These are phyloP conservation scores for Marcusenius ussheri DNA, from an alignment of 2,113 vertebrate species.

Conservation along the genomic window DNA sequence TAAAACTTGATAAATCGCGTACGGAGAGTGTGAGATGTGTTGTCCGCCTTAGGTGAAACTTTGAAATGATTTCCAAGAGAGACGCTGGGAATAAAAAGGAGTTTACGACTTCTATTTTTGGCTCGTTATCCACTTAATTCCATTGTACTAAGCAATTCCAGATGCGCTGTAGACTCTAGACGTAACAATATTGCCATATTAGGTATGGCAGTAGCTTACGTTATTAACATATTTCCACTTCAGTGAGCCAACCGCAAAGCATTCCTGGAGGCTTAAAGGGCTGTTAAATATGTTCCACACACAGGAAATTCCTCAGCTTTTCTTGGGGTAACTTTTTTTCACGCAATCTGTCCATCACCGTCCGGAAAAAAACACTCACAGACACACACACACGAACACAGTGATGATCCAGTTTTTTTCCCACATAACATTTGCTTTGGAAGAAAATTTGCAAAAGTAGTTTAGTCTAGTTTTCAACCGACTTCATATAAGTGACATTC, in stretches of 20 bases:
- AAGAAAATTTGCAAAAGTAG: constrained; percentile 40
- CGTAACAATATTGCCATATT: constrained; percentile 99
- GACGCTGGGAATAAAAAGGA: constrained; percentile 50
- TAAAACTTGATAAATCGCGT: background rate
- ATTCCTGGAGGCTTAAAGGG: constrained; percentile 93
- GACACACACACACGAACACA: constrained; percentile 48
- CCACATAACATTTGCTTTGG: constrained; percentile 53
- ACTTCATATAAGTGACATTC: constrained; percentile 59
- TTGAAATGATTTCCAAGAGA: constrained; percentile 22
- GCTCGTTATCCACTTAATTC: constrained; percentile 67
- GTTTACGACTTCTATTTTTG: constrained; percentile 70
- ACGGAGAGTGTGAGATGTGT: background rate
- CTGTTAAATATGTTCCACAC: constrained; percentile 93
- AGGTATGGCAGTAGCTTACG: constrained; percentile 96
- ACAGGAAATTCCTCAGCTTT: constrained; percentile 87
- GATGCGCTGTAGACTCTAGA: constrained; percentile 89
- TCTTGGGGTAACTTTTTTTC: constrained; percentile 72
- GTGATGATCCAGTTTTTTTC: constrained; percentile 59
- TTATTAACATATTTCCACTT: constrained; percentile 96
- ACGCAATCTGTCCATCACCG: constrained; percentile 80
- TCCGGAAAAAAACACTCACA: constrained; percentile 56
- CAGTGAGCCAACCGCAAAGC: constrained; percentile 84
- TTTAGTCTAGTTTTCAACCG: constrained; percentile 43
- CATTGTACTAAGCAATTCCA: constrained; percentile 81
- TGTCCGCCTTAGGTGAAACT: background rate